Evolutionary conservation across 2,797 vertebrate species (phyloP), one percentile per base, ranked within the genome.

Genomic region (Gouania willdenowi): DNA sequence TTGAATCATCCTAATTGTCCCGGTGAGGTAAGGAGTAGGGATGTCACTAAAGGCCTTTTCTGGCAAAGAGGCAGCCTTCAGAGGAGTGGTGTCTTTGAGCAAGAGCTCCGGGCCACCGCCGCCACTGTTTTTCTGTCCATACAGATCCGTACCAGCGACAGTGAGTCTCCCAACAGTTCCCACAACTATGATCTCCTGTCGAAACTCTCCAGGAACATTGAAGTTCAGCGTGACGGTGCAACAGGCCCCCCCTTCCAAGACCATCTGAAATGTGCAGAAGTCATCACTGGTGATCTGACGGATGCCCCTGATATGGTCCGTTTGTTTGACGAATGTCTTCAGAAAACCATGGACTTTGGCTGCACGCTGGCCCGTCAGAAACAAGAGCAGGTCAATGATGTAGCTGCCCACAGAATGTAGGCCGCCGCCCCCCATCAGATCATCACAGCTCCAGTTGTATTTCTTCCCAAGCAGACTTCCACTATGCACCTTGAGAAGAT

Each of bases 231-330:
- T 99, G 28, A 98, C 93, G 0, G 95, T 96, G 84, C 95, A 98
- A 82, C 97, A 99, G 31, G 95, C 94, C 0, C 95, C 95, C 0
- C 91, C 92, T 61, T 98, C 95, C 66, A 99, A 82, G 4, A 93
- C 91, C 97, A 99, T 99, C 83, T 99, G 97, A 66, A 99, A 99
- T 0, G 95, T 97, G 73, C 95, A 99, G 82, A 99, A 99, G 86
- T 99, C 97, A 0, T 98, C 97, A 1, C 97, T 99, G 81, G 97
- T 99, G 86, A 99, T 98, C 84, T 99, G 97, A 2, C 97, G 92
- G 82, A 99, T 96, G 21, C 97, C 97, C 35, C 88, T 88, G 79
- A 99, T 99, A 87, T 98, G 91, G 63, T 97, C 93, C 0, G 97
- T 98, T 85, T 99, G 97, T 68, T 98, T 99, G 53, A 99, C 93